A percentile compares a stretch with the other conserved stretches of the same genome.
Conservation (phyloP, 2,888 invertebrate genomes). For the Hoplodrina blanda region DNA sequence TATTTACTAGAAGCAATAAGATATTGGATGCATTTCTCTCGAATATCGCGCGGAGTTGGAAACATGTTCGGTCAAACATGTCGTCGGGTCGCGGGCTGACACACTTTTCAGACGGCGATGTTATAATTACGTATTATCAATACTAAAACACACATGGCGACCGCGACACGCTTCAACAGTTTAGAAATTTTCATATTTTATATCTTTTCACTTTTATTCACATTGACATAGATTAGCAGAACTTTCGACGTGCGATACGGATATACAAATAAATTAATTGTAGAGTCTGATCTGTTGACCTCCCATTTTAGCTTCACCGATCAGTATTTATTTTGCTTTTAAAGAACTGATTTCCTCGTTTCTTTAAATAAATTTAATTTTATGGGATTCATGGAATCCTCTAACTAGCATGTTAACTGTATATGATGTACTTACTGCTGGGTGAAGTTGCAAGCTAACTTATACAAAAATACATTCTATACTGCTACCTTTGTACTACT, state of each 20-base stretch:
- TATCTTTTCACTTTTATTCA: conserved; percentile 64
- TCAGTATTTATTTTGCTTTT: background rate
- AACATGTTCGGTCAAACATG: conserved; percentile 39
- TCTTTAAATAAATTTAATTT: background rate
- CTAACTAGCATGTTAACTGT: background rate
- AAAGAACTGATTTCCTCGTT: background rate
- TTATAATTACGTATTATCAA: conserved; percentile 77
- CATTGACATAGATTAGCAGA: conserved; percentile 52
- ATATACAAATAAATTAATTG: conserved; percentile 12
- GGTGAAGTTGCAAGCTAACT: background rate
- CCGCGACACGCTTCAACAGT: conserved; percentile 40
- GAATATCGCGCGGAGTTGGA: conserved; percentile 29
- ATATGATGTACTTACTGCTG: background rate
- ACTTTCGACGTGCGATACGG: conserved; percentile 54
- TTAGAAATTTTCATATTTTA: conserved; percentile 60
- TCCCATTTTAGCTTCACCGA: background rate
- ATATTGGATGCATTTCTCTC: conserved; percentile 57
- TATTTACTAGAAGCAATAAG: conserved; percentile 48
- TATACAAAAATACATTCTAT: too few relatives aligned
- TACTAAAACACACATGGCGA: conserved; percentile 64
- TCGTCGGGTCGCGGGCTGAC: conserved; percentile 77
- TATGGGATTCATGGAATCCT: background rate
- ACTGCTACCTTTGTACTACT: too few relatives aligned
- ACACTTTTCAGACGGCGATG: conserved; percentile 80
- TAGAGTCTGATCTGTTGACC: conserved; percentile 1